These are phyloP conservation scores for Borostomias antarcticus DNA, from an alignment of 2,797 vertebrate genomes.

Conservation along the genomic window DNA sequence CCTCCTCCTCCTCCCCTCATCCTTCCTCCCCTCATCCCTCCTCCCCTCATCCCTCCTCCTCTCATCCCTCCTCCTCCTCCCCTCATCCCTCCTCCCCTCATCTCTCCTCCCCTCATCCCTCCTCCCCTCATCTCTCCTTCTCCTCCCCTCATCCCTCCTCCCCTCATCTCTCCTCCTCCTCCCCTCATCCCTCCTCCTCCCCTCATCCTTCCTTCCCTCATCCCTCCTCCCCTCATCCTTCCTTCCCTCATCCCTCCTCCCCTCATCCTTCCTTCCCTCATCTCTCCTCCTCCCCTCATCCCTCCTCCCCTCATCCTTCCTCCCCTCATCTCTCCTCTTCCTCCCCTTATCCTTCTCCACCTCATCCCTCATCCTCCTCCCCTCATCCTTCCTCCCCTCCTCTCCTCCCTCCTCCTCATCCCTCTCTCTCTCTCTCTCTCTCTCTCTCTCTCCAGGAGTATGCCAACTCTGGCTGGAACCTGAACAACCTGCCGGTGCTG, in stretches of 20 bases:
- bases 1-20: no score
- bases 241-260: no score
- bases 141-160: no score
- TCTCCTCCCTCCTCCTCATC: not conserved
- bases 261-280: no score
- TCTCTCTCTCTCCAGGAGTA: conserved; percentile 85
- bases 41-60: not conserved
- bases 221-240: no score
- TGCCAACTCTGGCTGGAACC: conserved; percentile 95
- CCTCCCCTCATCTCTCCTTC: no score
- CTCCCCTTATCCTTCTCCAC: not conserved
- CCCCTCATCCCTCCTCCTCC: not conserved
- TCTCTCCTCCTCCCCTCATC: no score
- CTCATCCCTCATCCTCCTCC: not conserved
- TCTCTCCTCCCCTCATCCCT: not conserved
- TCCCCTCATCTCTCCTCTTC: not conserved
- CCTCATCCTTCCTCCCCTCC: not conserved
- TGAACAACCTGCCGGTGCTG: conserved; percentile 97
- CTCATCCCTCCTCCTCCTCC: not conserved
- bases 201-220: no score
- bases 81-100: not conserved
- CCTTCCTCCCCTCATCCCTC: not conserved
- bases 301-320: not conserved
- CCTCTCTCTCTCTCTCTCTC: not conserved
- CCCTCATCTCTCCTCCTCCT: no score